Conservation (phyloP, 2,797 vertebrate genomes). For the Trachurus trachurus region DNA sequence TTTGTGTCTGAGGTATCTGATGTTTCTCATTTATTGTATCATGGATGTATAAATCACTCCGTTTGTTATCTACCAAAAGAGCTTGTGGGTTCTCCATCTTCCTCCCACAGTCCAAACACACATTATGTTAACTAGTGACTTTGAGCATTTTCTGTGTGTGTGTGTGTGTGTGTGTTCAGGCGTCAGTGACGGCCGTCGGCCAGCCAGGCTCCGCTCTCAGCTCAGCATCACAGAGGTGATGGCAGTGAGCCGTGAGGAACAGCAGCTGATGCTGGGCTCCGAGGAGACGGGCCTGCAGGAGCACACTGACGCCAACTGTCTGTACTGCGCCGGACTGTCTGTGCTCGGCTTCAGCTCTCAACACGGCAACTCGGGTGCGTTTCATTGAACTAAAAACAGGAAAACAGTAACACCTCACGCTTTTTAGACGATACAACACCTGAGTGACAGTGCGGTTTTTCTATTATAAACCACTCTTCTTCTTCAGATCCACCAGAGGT, state of each 20-base stretch:
- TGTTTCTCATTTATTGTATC: too few species aligned
- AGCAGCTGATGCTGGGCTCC: constrained; percentile 86
- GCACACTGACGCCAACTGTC: constrained; percentile 92
- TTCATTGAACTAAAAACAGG: too few species aligned
- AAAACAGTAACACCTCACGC: too few species aligned
- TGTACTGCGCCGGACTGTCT: constrained; percentile 90
- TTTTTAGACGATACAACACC: neutral
- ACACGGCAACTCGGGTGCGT: constrained; percentile 87
- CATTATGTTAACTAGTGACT: too few species aligned
- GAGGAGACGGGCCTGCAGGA: constrained; percentile 93
- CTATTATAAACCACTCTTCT: neutral
- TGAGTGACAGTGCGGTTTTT: neutral
- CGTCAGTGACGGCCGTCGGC: constrained; percentile 73
- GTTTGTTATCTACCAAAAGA: too few species aligned
- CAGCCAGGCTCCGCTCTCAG: constrained; percentile 78
- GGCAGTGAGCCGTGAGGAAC: constrained; percentile 86
- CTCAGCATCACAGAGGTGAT: constrained; percentile 94
- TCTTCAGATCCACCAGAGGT: constrained; percentile 15
- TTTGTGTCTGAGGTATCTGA: too few species aligned
- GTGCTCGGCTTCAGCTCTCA: constrained; percentile 84
- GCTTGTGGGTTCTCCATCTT: too few species aligned
- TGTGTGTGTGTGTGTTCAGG: constrained; percentile 77
- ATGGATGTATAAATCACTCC: too few species aligned
- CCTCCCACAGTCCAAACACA: too few species aligned
- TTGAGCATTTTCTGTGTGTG: too few species aligned